Base-by-base conservation (phyloP, 2,113 vertebrate species). In the Isurus oxyrinchus region DNA sequence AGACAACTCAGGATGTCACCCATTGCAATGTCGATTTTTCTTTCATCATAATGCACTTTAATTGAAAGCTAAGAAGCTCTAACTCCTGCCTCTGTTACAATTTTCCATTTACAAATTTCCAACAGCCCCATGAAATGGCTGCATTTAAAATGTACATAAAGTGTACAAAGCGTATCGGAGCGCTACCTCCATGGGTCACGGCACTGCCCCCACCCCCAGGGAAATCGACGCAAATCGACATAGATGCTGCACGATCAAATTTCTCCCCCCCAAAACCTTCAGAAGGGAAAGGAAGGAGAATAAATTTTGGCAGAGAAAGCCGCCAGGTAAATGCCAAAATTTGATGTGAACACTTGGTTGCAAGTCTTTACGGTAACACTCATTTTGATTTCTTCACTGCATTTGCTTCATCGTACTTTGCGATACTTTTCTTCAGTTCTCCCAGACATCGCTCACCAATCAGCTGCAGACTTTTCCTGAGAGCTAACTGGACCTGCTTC, bases 401-500 rank as follows among this genome's bases (percentile, higher is more conserved):
- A 19, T 91, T 49, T 8, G 59, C 91, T 0, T 95, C 57, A 94
- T 98, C 97, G 2, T 97, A 97, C 91, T 86, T 96, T 96, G 97
- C 19, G 96, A 98, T 98, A 96, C 97, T 98, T 0, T 96, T 96
- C 96, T 96, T 67, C 86, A 98, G 96, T 97, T 97, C 94, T 76
- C 0, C 96, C 79, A 97, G 96, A 97, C 97, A 97, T 1, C 96
- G 96, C 40, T 96, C 3, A 21, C 96, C 21, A 72, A 97, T 13
- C 35, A 97, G 97, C 1, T 96, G 97, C 10, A 98, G 97, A 96
- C 96, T 98, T 96, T 97, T 97, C 61, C 97, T 96, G 44, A 98
- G 97, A 0, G 98, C 97, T 96, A 55, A 90, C 40, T 96, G 97
- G 96, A 98, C 96, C 0, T 96, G 57, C 0, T 94, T 72, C 96